Evolutionary conservation across 2,888 invertebrate genomes (phyloP), one percentile per base, ranked within the genome.

Genomic region (Kuschelorhynchus macadamiae): DNA sequence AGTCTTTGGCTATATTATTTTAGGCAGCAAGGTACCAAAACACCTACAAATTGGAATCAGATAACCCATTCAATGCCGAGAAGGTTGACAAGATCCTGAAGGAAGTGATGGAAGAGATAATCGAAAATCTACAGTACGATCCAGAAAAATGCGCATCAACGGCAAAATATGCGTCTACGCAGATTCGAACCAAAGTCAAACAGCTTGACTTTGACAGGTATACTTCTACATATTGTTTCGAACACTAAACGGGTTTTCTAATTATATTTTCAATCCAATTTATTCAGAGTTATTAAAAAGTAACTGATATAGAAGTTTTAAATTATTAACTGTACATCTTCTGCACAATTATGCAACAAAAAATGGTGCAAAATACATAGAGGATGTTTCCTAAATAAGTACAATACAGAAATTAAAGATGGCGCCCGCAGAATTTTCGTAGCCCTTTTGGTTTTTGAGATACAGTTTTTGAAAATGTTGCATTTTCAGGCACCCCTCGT

Each of bases 151-250:
- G 88, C 42, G 86, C 88, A 1, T 82, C 87, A 55, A 86, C 89
- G 67, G 85, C 88, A 4, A 86, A 82, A 73, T 85, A 83, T 74
- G 83, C 91, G 67, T 86, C 90, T 0, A 85, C 86, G 68, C 87
- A 86, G 46, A 88, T 92, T 68, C 86, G 88, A 30, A 84, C 85
- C 25, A 85, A 86, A 69, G 85, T 92, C 12, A 89, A 90, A 81
- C 88, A 87, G 79, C 85, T 90, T 78, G 86, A 89, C 69, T 92
- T 87, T 80, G 90, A 92, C 80, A 89, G 92, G 91, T 87, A 77
- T 47, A 8, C 14, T 44, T 8, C 12, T 44, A 44, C 12, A 16
- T 17, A 33, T 2, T 9, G 14, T 55, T 20, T 25, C n/a, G n/a
- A n/a, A n/a, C n/a, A n/a, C n/a, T n/a, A n/a, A n/a, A n/a, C n/a